Evolutionary conservation across 2,888 invertebrate genomes (phyloP).

Genomic region (Holacanthella duospinosa): DNA sequence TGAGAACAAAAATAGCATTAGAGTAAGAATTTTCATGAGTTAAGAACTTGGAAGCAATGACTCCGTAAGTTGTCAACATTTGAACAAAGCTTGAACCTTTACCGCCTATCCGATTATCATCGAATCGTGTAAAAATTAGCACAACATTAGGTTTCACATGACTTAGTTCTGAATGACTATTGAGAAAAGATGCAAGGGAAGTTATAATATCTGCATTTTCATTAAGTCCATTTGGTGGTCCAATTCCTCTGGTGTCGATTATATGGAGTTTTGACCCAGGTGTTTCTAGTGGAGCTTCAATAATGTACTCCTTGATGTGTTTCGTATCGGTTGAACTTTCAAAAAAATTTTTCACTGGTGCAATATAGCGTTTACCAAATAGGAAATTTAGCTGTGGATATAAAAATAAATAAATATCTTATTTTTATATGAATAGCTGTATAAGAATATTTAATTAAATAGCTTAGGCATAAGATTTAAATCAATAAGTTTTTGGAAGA

Average conservation of each 20-base stretch:
- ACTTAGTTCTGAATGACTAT: background rate
- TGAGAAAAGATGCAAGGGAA: background rate
- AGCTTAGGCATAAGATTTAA: no score
- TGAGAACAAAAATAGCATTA: constrained; percentile 10
- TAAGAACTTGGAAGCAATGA: no score
- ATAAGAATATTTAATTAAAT: no score
- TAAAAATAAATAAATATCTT: no score
- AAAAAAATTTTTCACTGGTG: constrained; percentile 9
- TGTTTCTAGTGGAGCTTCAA: constrained; percentile 4
- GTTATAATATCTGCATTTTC: constrained; percentile 9
- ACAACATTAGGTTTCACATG: constrained; percentile 1
- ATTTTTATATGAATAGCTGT: no score
- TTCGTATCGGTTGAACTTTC: no score
- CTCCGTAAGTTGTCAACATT: no score
- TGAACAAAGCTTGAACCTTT: no score
- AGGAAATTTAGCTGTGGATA: no score
- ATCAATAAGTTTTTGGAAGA: no score
- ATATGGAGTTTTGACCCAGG: background rate
- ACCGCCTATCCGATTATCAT: no score
- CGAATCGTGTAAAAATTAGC: constrained; percentile 9
- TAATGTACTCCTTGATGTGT: constrained; percentile 7
- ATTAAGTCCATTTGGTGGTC: constrained; percentile 9
- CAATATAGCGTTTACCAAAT: no score
- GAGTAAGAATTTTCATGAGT: background rate
- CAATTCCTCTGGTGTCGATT: constrained; percentile 11